phyloP scores from a whole-genome alignment of 1,140 invertebrate genomes.

The Drepana arcuata region DNA sequence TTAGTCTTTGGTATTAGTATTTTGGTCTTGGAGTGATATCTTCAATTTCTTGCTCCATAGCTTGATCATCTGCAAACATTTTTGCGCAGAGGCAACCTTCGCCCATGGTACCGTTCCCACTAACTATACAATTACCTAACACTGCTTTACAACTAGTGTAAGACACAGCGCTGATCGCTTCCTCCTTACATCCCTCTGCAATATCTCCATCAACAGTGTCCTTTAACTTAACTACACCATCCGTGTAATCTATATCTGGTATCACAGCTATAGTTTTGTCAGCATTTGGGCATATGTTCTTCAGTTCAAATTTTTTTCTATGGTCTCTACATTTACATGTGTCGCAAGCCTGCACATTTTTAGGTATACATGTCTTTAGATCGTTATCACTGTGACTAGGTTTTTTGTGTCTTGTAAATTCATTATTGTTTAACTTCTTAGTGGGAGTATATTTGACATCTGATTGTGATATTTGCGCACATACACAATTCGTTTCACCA shows the following conservation, averaged over 20 bases:
- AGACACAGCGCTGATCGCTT: too few relatives aligned
- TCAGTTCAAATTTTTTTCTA: background rate
- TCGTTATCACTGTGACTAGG: too few relatives aligned
- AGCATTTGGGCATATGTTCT: background rate
- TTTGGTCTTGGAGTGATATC: slow-evolving; percentile 46
- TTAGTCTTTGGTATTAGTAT: too few relatives aligned
- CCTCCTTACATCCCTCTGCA: slow-evolving; percentile 11
- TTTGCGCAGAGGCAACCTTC: slow-evolving; percentile 55
- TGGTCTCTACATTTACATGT: slow-evolving; percentile 28
- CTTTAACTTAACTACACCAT: slow-evolving; percentile 47
- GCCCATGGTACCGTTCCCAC: slow-evolving; percentile 44
- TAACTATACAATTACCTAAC: slow-evolving; percentile 55
- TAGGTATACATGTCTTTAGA: too few relatives aligned
- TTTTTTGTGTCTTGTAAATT: background rate
- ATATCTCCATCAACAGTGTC: slow-evolving; percentile 40
- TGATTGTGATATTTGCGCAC: slow-evolving; percentile 35
- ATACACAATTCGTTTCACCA: slow-evolving; percentile 27
- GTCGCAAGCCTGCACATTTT: slow-evolving; percentile 22
- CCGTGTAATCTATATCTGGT: slow-evolving; percentile 32
- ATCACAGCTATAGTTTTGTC: too few relatives aligned
- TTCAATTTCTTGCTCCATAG: slow-evolving; percentile 45
- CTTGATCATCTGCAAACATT: slow-evolving; percentile 43
- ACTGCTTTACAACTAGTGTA: slow-evolving; percentile 52
- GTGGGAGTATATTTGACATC: too few relatives aligned
- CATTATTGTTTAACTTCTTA: slow-evolving; percentile 11